Percentiles rank a stretch among this genome's conserved stretches.
These are phyloP conservation scores for Indicator maculatus DNA, from an alignment of 2,113 vertebrate genomes.

Conservation along the genomic window DNA sequence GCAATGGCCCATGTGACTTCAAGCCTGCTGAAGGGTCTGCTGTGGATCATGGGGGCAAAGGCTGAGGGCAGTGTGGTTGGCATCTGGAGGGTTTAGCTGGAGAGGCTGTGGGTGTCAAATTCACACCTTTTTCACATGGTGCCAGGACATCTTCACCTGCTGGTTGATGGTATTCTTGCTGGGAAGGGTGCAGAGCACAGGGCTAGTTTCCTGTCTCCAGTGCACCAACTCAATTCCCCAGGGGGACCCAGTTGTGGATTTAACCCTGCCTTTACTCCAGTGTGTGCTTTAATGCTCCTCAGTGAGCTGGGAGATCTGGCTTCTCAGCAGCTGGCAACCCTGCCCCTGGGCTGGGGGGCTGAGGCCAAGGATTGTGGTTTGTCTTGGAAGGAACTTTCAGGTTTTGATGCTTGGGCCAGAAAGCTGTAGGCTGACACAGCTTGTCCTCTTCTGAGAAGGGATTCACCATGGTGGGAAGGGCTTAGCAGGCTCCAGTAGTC, in stretches of 20 bases:
- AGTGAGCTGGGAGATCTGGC: not conserved
- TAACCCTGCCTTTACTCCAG: not conserved
- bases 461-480: not conserved
- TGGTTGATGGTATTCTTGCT: not conserved
- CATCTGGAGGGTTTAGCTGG: not conserved
- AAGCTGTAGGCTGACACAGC: not conserved
- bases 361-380: not conserved
- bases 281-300: not conserved
- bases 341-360: not conserved
- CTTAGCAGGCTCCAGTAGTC: not conserved
- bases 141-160: not conserved
- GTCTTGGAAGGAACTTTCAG: not conserved
- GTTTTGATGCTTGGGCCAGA: not conserved
- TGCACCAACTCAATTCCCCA: not conserved
- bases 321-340: slow-evolving; percentile 11
- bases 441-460: not conserved
- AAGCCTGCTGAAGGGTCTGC: not conserved
- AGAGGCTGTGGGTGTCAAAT: not conserved
- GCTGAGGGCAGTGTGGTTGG: not conserved
- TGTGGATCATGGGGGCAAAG: not conserved
- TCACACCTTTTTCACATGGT: not conserved
- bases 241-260: not conserved
- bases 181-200: not conserved
- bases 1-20: fast-evolving
- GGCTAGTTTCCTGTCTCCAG: not conserved